Percentiles rank a stretch among this genome's conserved stretches.
Evolutionary conservation across 2,113 vertebrate species (phyloP).

Genomic region (Taxidea taxus): DNA sequence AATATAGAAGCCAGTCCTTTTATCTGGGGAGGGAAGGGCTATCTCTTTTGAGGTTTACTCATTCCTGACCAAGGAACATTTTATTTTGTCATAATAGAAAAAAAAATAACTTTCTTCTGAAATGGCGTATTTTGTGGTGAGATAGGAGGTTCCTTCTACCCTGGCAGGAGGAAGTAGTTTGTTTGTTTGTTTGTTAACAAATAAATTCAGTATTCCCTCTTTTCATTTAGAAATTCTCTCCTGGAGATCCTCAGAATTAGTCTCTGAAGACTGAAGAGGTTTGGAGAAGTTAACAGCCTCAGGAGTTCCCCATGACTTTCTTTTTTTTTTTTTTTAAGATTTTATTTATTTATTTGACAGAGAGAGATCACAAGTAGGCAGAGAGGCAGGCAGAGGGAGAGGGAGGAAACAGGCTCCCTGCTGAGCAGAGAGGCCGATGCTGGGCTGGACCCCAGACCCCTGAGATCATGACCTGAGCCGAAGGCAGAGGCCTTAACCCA

Average conservation of each 20-base stretch:
- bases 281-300: background rate
- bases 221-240: background rate
- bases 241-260: background rate
- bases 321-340: no score
- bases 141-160: background rate
- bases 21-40: background rate
- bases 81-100: background rate
- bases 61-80: background rate
- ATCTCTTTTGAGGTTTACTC: background rate
- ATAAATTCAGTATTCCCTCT: background rate
- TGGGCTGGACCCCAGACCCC: no score
- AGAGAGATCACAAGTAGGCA: no score
- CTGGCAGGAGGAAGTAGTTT: background rate
- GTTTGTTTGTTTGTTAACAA: background rate
- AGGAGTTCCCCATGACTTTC: background rate
- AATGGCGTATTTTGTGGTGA: background rate
- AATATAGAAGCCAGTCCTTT: background rate
- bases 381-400: no score
- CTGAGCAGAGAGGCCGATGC: no score
- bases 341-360: no score
- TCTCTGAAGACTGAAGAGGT: background rate
- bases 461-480: no score
- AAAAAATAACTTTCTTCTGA: background rate
- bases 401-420: no score
- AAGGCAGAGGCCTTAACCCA: no score